Evolutionary conservation across 2,113 vertebrate genomes (phyloP).

Genomic region (Cebidichthys violaceus): DNA sequence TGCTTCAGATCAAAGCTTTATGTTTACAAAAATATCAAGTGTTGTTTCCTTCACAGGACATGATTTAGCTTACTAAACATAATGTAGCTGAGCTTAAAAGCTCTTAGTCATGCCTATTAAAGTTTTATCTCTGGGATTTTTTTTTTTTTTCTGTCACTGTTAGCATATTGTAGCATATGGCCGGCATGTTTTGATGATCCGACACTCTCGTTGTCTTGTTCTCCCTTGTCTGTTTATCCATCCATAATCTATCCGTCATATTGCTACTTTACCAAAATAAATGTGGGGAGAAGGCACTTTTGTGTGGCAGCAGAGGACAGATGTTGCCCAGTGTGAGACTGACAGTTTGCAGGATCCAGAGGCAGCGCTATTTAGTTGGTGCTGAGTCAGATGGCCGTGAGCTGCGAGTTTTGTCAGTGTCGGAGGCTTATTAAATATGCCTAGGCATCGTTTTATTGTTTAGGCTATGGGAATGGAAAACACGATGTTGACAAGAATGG

Average conservation of each 20-base stretch:
- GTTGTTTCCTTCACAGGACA: slow-evolving; percentile 3
- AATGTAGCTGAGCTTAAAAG: background rate
- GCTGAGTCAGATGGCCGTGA: slow-evolving; percentile 68
- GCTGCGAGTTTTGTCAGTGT: slow-evolving; percentile 22
- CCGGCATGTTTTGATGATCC: slow-evolving; percentile 34
- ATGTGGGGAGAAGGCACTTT: slow-evolving; percentile 34
- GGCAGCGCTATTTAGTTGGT: slow-evolving; percentile 47
- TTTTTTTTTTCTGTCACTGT: background rate
- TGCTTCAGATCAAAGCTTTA: background rate
- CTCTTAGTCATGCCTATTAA: slow-evolving; percentile 5
- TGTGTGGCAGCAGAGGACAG: slow-evolving; percentile 59
- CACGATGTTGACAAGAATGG: slow-evolving; percentile 8
- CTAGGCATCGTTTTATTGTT: slow-evolving; percentile 28
- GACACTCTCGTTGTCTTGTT: slow-evolving; percentile 9
- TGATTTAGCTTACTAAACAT: slow-evolving; percentile 15
- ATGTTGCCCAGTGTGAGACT: slow-evolving; percentile 75
- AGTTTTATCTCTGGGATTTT: slow-evolving; percentile 10
- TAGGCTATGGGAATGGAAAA: slow-evolving; percentile 26
- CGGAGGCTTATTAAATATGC: slow-evolving; percentile 49
- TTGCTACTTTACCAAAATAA: slow-evolving; percentile 29
- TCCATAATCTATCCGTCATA: slow-evolving; percentile 35
- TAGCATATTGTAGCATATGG: slow-evolving; percentile 51
- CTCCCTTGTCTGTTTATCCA: slow-evolving; percentile 28
- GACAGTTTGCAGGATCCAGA: slow-evolving; percentile 59
- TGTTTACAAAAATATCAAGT: background rate